Evolutionary conservation across 2,888 invertebrate genomes (phyloP).

Genomic region (Galeruca laticollis): DNA sequence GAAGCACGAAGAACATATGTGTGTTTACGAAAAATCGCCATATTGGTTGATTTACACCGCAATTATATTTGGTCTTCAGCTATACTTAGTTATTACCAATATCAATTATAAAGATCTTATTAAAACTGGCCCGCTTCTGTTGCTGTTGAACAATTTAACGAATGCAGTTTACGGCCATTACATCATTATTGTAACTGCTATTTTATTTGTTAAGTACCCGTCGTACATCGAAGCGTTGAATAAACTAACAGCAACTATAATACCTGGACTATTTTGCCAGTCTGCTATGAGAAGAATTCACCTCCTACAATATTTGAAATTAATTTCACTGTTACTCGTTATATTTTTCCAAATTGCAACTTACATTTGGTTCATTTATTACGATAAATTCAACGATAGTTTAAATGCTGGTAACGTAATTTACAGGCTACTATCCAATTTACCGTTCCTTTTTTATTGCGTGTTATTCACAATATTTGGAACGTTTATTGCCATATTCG

Average conservation of each 20-base stretch:
- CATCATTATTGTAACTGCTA: slow-evolving; percentile 53
- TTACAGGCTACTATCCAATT: slow-evolving; percentile 57
- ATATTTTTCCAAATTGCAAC: slow-evolving; percentile 52
- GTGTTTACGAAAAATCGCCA: slow-evolving; percentile 57
- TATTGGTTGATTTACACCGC: slow-evolving; percentile 57
- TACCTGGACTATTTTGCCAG: slow-evolving; percentile 60
- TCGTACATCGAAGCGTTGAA: slow-evolving; percentile 58
- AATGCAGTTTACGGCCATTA: slow-evolving; percentile 59
- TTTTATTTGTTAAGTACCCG: slow-evolving; percentile 54
- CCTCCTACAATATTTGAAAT: slow-evolving; percentile 53
- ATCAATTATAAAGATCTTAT: slow-evolving; percentile 53
- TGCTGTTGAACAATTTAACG: slow-evolving; percentile 57
- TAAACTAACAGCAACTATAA: slow-evolving; percentile 52
- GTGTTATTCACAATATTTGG: slow-evolving; percentile 55
- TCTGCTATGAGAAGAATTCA: slow-evolving; percentile 52
- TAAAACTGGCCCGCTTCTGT: slow-evolving; percentile 56
- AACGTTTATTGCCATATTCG: slow-evolving; percentile 57
- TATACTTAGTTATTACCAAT: slow-evolving; percentile 51
- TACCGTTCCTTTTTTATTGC: slow-evolving; percentile 59
- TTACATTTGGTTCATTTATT: slow-evolving; percentile 54
- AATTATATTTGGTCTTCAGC: slow-evolving; percentile 47
- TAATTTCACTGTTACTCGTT: slow-evolving; percentile 47
- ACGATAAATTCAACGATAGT: slow-evolving; percentile 54
- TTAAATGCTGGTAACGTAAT: slow-evolving; percentile 55
- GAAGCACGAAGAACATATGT: slow-evolving; percentile 55